phyloP scores from a whole-genome alignment of 92 coral and sea anemone genomes.

The Heteractis magnifica region DNA sequence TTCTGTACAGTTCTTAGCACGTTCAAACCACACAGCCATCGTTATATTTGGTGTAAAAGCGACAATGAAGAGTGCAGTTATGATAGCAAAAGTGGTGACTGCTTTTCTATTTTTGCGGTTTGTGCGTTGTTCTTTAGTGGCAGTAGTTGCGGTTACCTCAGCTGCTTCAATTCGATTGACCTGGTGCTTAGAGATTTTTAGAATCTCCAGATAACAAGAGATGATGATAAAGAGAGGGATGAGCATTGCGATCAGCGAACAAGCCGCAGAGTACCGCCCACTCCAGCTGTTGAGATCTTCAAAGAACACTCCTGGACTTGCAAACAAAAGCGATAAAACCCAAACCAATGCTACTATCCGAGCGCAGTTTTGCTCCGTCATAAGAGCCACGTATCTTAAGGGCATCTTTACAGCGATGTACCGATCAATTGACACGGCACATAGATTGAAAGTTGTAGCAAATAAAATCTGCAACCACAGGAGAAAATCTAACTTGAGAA shows the following conservation, averaged over 20 bases:
- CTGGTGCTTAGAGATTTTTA: constrained; percentile 18
- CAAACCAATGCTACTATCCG: constrained; percentile 12
- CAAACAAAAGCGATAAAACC: constrained; percentile 2
- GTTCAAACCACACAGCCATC: constrained; percentile 22
- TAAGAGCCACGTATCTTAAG: background rate
- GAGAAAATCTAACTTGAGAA: constrained; percentile 24
- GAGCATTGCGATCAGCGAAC: constrained; percentile 16
- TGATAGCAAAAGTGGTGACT: constrained; percentile 30
- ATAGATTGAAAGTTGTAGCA: constrained; percentile 17
- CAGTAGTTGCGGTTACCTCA: background rate
- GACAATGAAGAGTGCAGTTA: constrained; percentile 9
- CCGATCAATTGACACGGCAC: constrained; percentile 34
- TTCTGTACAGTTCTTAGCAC: constrained; percentile 21
- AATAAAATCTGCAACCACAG: constrained; percentile 25
- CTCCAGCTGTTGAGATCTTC: constrained; percentile 23
- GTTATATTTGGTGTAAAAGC: constrained; percentile 33
- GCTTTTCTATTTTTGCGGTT: constrained; percentile 36
- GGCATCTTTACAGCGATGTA: constrained; percentile 37
- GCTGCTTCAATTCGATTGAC: background rate
- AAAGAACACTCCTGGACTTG: constrained; percentile 21
- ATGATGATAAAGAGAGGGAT: constrained; percentile 6
- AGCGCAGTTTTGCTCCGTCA: background rate
- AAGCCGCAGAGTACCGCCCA: constrained; percentile 15
- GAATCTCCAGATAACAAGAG: constrained; percentile 19
- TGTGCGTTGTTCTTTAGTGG: background rate